Evolutionary conservation across 2,797 vertebrate species (phyloP).

Genomic region (Cuniculus paca): DNA sequence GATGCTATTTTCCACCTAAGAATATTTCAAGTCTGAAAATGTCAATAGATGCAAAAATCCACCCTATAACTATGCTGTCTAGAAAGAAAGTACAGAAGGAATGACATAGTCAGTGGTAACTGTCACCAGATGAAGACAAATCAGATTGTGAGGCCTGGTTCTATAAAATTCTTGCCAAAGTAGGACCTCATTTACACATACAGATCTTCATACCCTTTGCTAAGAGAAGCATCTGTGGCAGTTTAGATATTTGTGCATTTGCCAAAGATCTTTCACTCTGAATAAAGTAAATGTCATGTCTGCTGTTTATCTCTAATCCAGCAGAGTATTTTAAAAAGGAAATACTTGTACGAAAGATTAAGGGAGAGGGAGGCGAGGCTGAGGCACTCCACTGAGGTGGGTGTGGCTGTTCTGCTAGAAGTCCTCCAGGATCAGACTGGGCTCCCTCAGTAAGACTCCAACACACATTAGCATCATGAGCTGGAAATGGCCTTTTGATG

Average conservation of each 20-base stretch:
- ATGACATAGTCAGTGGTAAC: constrained; percentile 88
- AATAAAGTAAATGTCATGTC: constrained; percentile 91
- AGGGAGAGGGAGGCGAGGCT: background rate
- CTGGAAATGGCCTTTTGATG: constrained; percentile 23
- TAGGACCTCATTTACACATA: constrained; percentile 90
- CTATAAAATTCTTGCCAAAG: constrained; percentile 90
- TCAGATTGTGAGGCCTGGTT: constrained; percentile 88
- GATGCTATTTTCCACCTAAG: constrained; percentile 79
- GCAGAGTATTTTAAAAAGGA: constrained; percentile 89
- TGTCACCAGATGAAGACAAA: constrained; percentile 87
- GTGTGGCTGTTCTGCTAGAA: constrained; percentile 1
- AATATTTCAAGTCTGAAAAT: constrained; percentile 87
- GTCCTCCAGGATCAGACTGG: background rate
- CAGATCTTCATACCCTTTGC: constrained; percentile 90
- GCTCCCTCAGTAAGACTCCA: background rate
- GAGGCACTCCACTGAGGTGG: background rate
- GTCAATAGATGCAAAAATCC: constrained; percentile 86
- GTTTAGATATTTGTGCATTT: constrained; percentile 90
- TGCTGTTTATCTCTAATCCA: constrained; percentile 91
- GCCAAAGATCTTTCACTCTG: constrained; percentile 92
- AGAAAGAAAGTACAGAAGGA: constrained; percentile 84
- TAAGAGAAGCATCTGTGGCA: constrained; percentile 90
- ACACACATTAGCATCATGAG: background rate
- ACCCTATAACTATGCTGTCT: constrained; percentile 83
- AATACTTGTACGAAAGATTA: constrained; percentile 87